Evolutionary conservation across 2,888 invertebrate genomes (phyloP).

Genomic region (Hydrotaea cyrtoneurina): DNA sequence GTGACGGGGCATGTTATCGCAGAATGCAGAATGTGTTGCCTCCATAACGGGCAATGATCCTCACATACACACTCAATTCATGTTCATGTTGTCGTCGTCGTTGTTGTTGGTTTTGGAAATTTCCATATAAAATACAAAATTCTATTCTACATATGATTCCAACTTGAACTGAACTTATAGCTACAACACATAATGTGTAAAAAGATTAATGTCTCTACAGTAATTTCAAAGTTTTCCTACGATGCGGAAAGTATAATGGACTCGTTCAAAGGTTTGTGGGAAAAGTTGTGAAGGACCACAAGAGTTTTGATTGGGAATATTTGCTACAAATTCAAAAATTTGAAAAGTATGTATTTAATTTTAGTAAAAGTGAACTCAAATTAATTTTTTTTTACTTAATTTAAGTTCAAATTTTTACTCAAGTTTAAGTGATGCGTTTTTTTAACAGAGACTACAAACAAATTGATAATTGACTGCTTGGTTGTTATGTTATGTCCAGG

Average conservation of each 20-base stretch:
- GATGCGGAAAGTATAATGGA: background rate
- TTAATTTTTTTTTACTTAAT: no score
- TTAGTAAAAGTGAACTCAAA: no score
- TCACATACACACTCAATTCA: conserved; percentile 11
- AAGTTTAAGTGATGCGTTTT: no score
- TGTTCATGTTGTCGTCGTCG: conserved; percentile 9
- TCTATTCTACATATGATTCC: conserved; percentile 53
- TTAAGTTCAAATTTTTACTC: no score
- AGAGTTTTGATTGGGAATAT: no score
- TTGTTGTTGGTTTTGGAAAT: conserved; percentile 29
- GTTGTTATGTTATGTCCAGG: no score
- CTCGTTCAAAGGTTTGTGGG: background rate
- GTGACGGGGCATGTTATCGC: conserved; percentile 26
- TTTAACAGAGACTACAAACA: no score
- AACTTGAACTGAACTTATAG: conserved; percentile 59
- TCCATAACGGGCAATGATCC: conserved; percentile 55
- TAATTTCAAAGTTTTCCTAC: conserved; percentile 42
- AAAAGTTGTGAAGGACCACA: no score
- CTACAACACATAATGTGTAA: conserved; percentile 46
- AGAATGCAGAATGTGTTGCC: background rate
- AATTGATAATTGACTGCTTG: no score
- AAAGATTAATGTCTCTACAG: conserved; percentile 60
- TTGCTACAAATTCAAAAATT: no score
- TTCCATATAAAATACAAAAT: conserved; percentile 16
- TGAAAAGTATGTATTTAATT: no score